These are phyloP conservation scores for Crematogaster levior DNA, from an alignment of 2,888 invertebrate species.

Conservation along the genomic window DNA sequence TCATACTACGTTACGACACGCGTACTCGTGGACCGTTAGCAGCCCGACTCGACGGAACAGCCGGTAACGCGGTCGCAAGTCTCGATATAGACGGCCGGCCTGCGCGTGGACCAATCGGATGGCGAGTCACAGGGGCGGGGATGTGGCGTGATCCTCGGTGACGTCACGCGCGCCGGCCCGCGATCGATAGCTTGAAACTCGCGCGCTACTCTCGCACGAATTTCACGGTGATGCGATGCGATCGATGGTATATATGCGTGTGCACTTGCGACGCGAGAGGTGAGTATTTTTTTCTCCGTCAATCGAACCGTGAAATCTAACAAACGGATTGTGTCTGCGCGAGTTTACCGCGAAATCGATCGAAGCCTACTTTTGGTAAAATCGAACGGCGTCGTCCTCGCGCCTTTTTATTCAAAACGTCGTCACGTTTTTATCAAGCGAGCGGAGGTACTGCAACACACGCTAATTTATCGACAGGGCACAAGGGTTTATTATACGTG, in stretches of 20 bases:
- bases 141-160: constrained; percentile 85
- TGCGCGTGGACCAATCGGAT: constrained; percentile 82
- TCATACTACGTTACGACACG: constrained; percentile 18
- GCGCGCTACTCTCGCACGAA: constrained; percentile 56
- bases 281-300: background rate
- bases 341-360: background rate
- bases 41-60: constrained; percentile 36
- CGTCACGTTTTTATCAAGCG: background rate
- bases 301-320: background rate
- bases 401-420: background rate
- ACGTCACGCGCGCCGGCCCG: constrained; percentile 78
- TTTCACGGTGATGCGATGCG: constrained; percentile 49
- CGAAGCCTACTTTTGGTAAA: no score
- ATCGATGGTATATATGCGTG: constrained; percentile 56
- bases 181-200: constrained; percentile 71
- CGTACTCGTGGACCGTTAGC: background rate
- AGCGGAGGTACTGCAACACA: background rate
- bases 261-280: background rate
- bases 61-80: constrained; percentile 59
- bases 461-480: background rate
- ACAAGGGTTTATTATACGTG: background rate
- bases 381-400: background rate
- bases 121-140: constrained; percentile 78
- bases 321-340: background rate
- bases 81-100: constrained; percentile 72